phyloP scores from a whole-genome alignment of 2,113 vertebrate genomes.

The Ivindomyrus marchei region DNA sequence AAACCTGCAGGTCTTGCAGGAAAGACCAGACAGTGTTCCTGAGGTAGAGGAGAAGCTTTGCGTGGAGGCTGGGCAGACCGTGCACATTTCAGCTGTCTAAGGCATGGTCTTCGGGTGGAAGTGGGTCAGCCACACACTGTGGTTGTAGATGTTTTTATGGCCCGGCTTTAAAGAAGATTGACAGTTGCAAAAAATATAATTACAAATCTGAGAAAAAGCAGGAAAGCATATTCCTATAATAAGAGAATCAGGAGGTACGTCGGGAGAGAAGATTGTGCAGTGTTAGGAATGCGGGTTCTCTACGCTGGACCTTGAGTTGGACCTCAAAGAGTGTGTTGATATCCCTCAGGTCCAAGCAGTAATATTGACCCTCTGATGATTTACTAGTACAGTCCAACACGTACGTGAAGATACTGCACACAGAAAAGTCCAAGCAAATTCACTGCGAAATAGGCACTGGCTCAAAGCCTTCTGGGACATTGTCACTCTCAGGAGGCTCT shows the following conservation, averaged over 20 bases:
- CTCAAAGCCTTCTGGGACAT: background rate
- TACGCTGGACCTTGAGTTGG: background rate
- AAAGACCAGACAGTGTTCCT: conserved; percentile 31
- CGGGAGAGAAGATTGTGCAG: background rate
- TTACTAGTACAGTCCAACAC: background rate
- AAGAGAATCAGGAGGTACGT: conserved; percentile 26
- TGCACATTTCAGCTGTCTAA: background rate
- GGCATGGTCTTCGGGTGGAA: background rate
- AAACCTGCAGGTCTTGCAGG: background rate
- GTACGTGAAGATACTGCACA: background rate
- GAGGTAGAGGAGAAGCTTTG: background rate
- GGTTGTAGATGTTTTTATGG: conserved; percentile 39
- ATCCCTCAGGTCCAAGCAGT: background rate
- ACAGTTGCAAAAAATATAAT: conserved; percentile 19
- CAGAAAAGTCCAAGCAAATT: background rate
- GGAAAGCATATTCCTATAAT: conserved; percentile 30
- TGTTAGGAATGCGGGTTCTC: background rate
- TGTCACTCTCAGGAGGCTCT: background rate
- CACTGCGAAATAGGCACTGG: background rate
- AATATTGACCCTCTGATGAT: background rate
- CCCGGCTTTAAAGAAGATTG: background rate
- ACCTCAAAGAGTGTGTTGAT: background rate
- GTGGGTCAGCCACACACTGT: conserved; percentile 43
- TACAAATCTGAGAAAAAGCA: background rate
- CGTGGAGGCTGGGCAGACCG: background rate